Conservation (phyloP, 2,888 invertebrate genomes). For the Sarcophaga variegata region DNA sequence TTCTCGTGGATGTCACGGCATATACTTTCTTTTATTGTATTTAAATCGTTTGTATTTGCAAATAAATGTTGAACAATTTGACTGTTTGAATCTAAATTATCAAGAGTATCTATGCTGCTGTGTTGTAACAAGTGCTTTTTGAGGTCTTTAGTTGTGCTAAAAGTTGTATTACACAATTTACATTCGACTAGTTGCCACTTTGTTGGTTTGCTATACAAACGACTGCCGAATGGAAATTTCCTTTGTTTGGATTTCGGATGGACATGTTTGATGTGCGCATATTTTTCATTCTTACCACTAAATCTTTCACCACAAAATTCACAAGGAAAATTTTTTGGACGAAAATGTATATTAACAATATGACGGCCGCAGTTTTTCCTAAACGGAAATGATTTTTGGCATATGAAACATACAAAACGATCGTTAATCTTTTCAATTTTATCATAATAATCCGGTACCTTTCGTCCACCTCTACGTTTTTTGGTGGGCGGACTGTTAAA, state of each 20-base stretch:
- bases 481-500: slow-evolving; percentile 39
- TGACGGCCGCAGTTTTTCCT: slow-evolving; percentile 78
- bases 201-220: slow-evolving; percentile 74
- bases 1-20: slow-evolving; percentile 72
- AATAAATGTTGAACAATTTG: slow-evolving; percentile 73
- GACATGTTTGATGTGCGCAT: slow-evolving; percentile 72
- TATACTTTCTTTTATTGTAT: slow-evolving; percentile 72
- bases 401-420: slow-evolving; percentile 75
- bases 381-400: slow-evolving; percentile 78
- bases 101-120: slow-evolving; percentile 65
- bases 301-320: slow-evolving; percentile 75
- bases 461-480: slow-evolving; percentile 73
- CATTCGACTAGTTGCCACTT: slow-evolving; percentile 76
- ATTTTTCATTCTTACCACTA: slow-evolving; percentile 76
- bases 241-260: slow-evolving; percentile 69
- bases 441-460: slow-evolving; percentile 67
- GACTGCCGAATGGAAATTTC: slow-evolving; percentile 76
- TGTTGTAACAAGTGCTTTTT: slow-evolving; percentile 76
- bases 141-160: slow-evolving; percentile 73
- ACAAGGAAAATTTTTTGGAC: slow-evolving; percentile 72
- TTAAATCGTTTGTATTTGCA: slow-evolving; percentile 68
- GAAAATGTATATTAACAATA: slow-evolving; percentile 74
- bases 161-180: slow-evolving; percentile 77
- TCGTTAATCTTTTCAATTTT: slow-evolving; percentile 67
- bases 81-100: slow-evolving; percentile 67